Conservation (phyloP, 1,140 invertebrate genomes). For the Rhopalosiphum maidis region DNA sequence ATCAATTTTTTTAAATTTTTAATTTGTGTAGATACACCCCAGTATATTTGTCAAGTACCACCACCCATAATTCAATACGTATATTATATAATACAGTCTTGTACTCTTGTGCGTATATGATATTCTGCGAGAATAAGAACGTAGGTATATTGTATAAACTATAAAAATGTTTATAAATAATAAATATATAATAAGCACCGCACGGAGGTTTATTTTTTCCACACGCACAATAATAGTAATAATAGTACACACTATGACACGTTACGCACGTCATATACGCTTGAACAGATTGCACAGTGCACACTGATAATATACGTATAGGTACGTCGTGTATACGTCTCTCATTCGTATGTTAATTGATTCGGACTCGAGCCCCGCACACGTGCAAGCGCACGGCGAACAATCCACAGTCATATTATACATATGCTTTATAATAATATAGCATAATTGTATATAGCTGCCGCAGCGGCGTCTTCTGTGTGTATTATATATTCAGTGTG, state of each 20-base stretch:
- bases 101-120: no score
- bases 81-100: not conserved
- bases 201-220: not conserved
- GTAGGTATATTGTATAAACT: not conserved
- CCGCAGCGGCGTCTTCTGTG: not conserved
- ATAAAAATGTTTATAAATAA: no score
- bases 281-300: no score
- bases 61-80: no score
- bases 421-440: not conserved
- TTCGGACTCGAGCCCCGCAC: not conserved
- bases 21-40: no score
- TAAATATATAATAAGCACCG: not conserved
- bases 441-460: not conserved
- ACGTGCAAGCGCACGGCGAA: not conserved
- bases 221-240: not conserved
- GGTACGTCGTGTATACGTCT: not conserved
- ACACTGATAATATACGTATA: not conserved
- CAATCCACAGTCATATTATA: not conserved
- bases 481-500: not conserved
- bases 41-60: no score
- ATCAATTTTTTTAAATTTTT: no score
- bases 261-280: not conserved
- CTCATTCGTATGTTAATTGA: slow-evolving; percentile 27
- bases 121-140: not conserved
- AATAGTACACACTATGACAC: not conserved